Evolutionary conservation across 2,113 vertebrate species (phyloP).

Genomic region (Capricornis sumatraensis): DNA sequence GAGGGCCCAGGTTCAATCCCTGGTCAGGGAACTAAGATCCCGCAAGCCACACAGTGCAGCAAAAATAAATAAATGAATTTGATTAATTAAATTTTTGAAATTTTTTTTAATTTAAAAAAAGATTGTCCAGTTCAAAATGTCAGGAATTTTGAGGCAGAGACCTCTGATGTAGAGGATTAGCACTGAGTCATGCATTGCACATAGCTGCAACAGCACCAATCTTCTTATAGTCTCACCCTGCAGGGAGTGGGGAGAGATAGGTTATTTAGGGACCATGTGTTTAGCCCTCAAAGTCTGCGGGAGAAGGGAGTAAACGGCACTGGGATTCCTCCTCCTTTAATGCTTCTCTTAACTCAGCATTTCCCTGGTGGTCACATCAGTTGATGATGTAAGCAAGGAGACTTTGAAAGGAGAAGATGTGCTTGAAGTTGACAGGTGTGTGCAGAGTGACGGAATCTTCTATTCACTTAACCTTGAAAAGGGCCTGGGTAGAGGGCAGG

Average conservation of each 20-base stretch:
- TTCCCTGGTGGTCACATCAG: background rate
- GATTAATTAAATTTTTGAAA: background rate
- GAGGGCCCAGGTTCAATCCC: background rate
- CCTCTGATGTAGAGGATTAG: too few relatives aligned
- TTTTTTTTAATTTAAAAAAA: background rate
- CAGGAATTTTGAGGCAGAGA: background rate
- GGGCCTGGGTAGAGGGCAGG: fast-evolving
- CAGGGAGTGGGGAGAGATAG: background rate
- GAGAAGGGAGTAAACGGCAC: background rate
- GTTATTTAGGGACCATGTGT: background rate
- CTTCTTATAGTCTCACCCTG: background rate
- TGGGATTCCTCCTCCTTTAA: background rate
- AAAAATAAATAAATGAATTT: background rate
- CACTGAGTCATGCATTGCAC: background rate
- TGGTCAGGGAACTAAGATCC: background rate
- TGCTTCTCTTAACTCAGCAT: background rate
- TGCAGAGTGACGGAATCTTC: background rate
- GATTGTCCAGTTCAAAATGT: background rate
- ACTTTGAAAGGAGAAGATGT: background rate
- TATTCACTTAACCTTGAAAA: background rate
- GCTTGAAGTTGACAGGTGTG: background rate
- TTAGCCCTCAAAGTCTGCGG: background rate
- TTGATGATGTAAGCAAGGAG: background rate
- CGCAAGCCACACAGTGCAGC: background rate
- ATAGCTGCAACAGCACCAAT: fast-evolving